phyloP scores from a whole-genome alignment of 2,888 invertebrate genomes.

The Drosophila paranaensis region DNA sequence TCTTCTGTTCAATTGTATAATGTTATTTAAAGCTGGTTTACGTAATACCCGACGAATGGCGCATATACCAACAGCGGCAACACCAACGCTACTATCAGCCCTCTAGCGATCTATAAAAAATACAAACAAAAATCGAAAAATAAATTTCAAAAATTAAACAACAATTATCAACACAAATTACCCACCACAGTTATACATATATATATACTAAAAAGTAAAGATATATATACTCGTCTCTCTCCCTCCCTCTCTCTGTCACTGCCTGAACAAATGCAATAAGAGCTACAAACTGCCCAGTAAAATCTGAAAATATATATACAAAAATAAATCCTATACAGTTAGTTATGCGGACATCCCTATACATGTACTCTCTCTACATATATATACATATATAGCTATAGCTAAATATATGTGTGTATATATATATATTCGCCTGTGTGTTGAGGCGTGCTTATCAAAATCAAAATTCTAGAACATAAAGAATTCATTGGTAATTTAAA shows the following conservation, averaged over 20 bases:
- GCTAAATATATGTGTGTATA: slow-evolving; percentile 30
- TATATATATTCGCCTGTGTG: slow-evolving; percentile 46
- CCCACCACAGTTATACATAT: slow-evolving; percentile 47
- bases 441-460: slow-evolving; percentile 68
- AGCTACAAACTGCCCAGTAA: slow-evolving; percentile 39
- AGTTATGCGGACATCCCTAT: slow-evolving; percentile 51
- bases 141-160: slow-evolving; percentile 4
- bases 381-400: neutral
- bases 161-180: slow-evolving; percentile 33
- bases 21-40: slow-evolving; percentile 84
- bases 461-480: slow-evolving; percentile 49
- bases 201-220: neutral
- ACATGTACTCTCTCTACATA: slow-evolving; percentile 51
- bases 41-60: slow-evolving; percentile 85
- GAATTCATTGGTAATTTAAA: slow-evolving; percentile 72
- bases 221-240: slow-evolving; percentile 18
- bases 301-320: slow-evolving; percentile 15
- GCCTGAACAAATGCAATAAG: slow-evolving; percentile 37
- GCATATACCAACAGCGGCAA: slow-evolving; percentile 85
- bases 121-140: neutral
- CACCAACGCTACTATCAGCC: slow-evolving; percentile 84
- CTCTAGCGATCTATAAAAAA: slow-evolving; percentile 84
- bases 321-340: slow-evolving; percentile 25
- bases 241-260: slow-evolving; percentile 32
- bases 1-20: slow-evolving; percentile 60